Percentiles rank a stretch among this genome's conserved stretches.
Conservation (phyloP, 2,797 vertebrate genomes). For the Moxostoma hubbsi region DNA sequence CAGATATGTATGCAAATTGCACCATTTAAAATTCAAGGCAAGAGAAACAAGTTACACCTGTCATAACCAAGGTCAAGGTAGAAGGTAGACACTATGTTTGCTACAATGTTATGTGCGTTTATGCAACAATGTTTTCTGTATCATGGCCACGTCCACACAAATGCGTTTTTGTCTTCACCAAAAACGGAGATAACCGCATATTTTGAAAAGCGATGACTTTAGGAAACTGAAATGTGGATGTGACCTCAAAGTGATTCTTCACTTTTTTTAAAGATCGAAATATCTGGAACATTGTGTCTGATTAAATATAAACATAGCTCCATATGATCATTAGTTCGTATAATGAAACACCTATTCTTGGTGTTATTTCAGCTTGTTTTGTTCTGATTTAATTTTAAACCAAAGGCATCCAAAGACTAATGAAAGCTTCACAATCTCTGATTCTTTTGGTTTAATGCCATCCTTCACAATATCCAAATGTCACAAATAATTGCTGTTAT, state of each 20-base stretch:
- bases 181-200: too few relatives aligned
- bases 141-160: too few relatives aligned
- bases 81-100: slow-evolving; percentile 16
- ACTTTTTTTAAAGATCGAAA: background rate
- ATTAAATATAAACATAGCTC: slow-evolving; percentile 33
- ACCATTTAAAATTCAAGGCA: slow-evolving; percentile 32
- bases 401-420: slow-evolving; percentile 9
- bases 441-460: slow-evolving; percentile 29
- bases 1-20: slow-evolving; percentile 46
- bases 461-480: slow-evolving; percentile 24
- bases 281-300: background rate
- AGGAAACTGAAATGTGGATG: too few relatives aligned
- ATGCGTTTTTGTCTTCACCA: too few relatives aligned
- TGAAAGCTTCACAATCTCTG: slow-evolving; percentile 16
- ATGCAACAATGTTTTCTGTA: background rate
- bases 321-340: background rate
- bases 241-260: background rate
- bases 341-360: slow-evolving; percentile 1
- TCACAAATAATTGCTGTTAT: slow-evolving; percentile 26
- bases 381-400: slow-evolving; percentile 15
- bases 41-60: slow-evolving; percentile 42
- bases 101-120: slow-evolving; percentile 9
- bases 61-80: slow-evolving; percentile 41
- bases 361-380: slow-evolving; percentile 10
- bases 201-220: too few relatives aligned